Evolutionary conservation across 2,888 invertebrate species (phyloP), one percentile per base, ranked within the genome.

Genomic region (Drosophila engyochracea): DNA sequence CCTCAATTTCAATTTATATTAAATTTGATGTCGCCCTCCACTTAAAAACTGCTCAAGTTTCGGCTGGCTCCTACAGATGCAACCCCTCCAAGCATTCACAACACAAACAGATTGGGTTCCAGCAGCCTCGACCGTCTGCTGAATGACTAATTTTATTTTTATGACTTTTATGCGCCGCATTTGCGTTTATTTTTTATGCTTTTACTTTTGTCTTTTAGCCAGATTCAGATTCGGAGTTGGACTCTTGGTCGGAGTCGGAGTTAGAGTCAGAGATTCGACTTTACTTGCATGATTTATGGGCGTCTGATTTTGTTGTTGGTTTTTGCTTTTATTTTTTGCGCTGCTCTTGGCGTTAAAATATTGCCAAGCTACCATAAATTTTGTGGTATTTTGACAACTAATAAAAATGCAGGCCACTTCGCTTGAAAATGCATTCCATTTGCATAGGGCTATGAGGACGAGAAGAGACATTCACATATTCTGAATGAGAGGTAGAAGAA

Each of bases 331-430:
- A 31, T 31, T 31, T 70, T 64, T 53, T 61, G 61, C 71, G 55
- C 70, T 80, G 68, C 52, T 76, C 70, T 87, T 82, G 88, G 90
- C 85, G 85, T 87, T 90, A 82, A 89, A 87, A 88, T 88, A 86
- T 86, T 80, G 82, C 90, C 73, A 77, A 68, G 72, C 71, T 74
- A 84, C 89, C 89, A 90, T 87, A 87, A 90, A 87, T 87, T 85
- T 79, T 55, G 76, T 74, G 69, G 75, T 82, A 77, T 86, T 87
- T 87, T 89, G 90, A 87, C 87, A 87, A 89, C 82, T 90, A 83
- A 87, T 87, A 87, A 90, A 87, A 87, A 85, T 85, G 89, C 90
- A 89, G 75, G 74, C 82, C 74, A 74, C 70, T 88, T 62, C 65
- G 70, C 74, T 53, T 25, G 16, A 66, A 85, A 79, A 78, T 81